Evolutionary conservation across 2,113 vertebrate genomes (phyloP).

Genomic region (Furnarius figulus): DNA sequence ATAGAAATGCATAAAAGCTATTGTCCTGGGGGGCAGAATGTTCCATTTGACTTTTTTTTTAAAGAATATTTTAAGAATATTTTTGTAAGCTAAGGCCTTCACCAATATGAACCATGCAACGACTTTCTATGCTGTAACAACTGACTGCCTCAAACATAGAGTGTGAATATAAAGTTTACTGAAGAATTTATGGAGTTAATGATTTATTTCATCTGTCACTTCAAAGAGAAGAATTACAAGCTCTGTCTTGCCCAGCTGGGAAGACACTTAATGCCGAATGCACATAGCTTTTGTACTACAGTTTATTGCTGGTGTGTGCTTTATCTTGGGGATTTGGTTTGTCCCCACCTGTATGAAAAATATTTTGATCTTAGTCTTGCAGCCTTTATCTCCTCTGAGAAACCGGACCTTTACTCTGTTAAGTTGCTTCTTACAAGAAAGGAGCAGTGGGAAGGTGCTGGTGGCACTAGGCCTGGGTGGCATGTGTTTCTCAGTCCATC

Average conservation of each 20-base stretch:
- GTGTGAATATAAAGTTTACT: background rate
- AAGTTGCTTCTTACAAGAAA: background rate
- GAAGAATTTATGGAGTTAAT: constrained; percentile 24
- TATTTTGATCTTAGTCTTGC: background rate
- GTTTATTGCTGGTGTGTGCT: background rate
- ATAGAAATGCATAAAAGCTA: background rate
- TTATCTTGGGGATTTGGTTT: background rate
- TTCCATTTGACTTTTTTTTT: background rate
- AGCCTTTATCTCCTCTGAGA: background rate
- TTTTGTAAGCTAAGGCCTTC: background rate
- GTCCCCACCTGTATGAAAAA: background rate
- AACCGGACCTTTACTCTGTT: background rate
- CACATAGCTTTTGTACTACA: background rate
- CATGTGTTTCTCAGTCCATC: fast-evolving
- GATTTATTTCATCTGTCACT: constrained; percentile 30
- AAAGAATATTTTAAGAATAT: background rate
- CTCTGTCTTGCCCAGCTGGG: background rate
- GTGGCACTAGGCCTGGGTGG: background rate
- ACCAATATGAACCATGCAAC: background rate
- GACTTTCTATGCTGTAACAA: background rate
- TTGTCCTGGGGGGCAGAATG: background rate
- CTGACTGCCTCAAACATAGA: background rate
- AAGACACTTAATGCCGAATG: background rate
- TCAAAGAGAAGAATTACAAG: background rate
- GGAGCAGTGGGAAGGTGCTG: background rate